Base-by-base conservation (phyloP, 2,888 invertebrate genomes). In the Parasteatoda lunata region DNA sequence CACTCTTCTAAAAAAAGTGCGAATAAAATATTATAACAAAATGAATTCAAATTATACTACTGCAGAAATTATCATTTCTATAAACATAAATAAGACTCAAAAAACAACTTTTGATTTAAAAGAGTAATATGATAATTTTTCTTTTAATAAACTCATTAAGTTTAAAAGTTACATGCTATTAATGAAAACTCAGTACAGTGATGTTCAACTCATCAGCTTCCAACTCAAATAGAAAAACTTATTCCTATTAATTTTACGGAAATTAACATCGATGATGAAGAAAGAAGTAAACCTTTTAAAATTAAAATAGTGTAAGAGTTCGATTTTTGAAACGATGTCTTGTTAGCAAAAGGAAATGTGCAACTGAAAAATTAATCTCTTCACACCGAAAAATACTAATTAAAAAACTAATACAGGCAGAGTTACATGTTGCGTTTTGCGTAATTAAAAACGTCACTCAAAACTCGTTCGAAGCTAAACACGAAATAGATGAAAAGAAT, bases 381-480 rank as follows among this genome's bases (percentile, higher is more conserved):
- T 49, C 59, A 9, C 59, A 59, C 59, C n/a, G 59, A 64, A 77
- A 83, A 77, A 64, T 15, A 70, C 70, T 49, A 70, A 76, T 69
- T n/a, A 77, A 84, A 84, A 73, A 52, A 68, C 54, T 30, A 76
- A 54, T 69, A 64, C 78, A 52, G 54, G 73, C 75, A 54, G 79
- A 85, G 68, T 85, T 85, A 76, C 79, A 79, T 85, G 78, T 79
- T 75, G 13, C 69, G 76, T 72, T 79, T 75, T 69, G 51, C 84
- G 79, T 85, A 85, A 85, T 85, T 85, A 85, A 85, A 85, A 85
- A 85, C 84, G 84, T 85, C 84, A 85, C 79, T 85, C 84, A 85
- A 85, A 79, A 59, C 72, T 45, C 51, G 75, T 64, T 54, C 70
- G 48, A 70, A 68, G 69, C 79, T 66, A 68, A 75, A 84, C 68